Base-by-base conservation (phyloP, 2,888 invertebrate genomes). In the Seira ritae region DNA sequence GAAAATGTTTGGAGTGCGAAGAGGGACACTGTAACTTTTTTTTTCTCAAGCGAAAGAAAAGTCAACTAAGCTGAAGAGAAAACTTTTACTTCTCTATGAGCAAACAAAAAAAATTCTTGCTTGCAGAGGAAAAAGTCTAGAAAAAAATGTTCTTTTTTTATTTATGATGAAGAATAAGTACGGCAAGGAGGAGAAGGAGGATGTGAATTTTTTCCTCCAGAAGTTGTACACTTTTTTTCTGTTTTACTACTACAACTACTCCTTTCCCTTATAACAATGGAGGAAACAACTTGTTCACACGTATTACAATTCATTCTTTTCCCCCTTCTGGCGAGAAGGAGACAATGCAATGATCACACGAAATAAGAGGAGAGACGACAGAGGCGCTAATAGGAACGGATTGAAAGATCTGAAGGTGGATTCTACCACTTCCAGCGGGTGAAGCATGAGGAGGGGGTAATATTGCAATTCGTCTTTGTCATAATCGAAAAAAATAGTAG, bases 241-340 rank as follows among this genome's bases (percentile, higher is more conserved):
- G n/a, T n/a, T n/a, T n/a, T n/a, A n/a, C n/a, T n/a, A n/a, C n/a
- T n/a, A n/a, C n/a, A n/a, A n/a, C n/a, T 62, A 62, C 69, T 68
- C 22, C 15, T 10, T 17, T 73, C 19, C 24, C 66, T 37, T 62
- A 62, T 62, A 15, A 62, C 62, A 62, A 62, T 62, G 10, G 62
- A 77, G 83, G 83, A 83, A 83, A 78, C 83, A 83, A 83, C 69
- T 83, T 83, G 83, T 83, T 83, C 83, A 83, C 83, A 83, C 83
- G 73, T 74, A 62, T 62, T 62, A 62, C 62, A 62, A 78, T 78
- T 78, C 78, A 74, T 71, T 62, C 73, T 70, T 66, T 66, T n/a
- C n/a, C 46, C 70, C 70, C 65, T 78, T 70, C 15, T 24, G n/a
- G 71, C 62, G 22, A 62, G n/a, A 62, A 20, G 62, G 22, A 62